Evolutionary conservation across 2,797 vertebrate species (phyloP), one percentile per base, ranked within the genome.

Genomic region (Pelobates cultripes): DNA sequence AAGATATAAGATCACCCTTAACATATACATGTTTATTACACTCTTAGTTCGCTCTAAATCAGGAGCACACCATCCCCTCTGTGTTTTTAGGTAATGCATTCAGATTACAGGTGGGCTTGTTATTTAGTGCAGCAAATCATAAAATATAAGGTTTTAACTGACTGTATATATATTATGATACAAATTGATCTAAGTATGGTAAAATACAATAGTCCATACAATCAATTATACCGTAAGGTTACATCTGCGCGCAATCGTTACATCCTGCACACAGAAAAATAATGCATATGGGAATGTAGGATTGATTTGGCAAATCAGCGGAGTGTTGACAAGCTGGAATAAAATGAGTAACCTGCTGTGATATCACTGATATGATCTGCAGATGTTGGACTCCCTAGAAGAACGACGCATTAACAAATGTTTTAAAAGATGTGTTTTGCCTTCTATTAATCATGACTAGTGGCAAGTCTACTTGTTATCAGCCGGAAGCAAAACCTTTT

Each of bases 351-450:
- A 83, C 71, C 79, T 74, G 66, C 77, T 83, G 81, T 51, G 81
- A 83, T 79, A 79, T 83, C 71, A 60, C 66, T 83, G 81, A 83
- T 83, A 75, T 53, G 71, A 78, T 83, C 64, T 75, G 76, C 81
- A 83, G 81, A 83, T 83, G 81, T 83, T 83, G 66, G 71, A 75
- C 77, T 83, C 77, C 71, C 76, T 70, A 78, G 55, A 83, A 83
- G 43, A 69, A 77, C n/a, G 77, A 83, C 71, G 79, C 76, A 83
- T 75, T 83, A 75, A 77, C 81, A 83, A 83, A 79, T 83, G 72
- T 74, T 83, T 83, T 83, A 75, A 78, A 78, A 83, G 66, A 78
- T 43, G 71, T 75, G 76, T 41, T 79, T 78, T 75, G 77, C 81
- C 76, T 78, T 79, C 71, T 75, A 83, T 83, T 83, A 78, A 79